Percentiles rank a stretch among this genome's conserved stretches.
phyloP scores from a whole-genome alignment of 35 echinoderm and acorn worm genomes.

The Apostichopus japonicus region DNA sequence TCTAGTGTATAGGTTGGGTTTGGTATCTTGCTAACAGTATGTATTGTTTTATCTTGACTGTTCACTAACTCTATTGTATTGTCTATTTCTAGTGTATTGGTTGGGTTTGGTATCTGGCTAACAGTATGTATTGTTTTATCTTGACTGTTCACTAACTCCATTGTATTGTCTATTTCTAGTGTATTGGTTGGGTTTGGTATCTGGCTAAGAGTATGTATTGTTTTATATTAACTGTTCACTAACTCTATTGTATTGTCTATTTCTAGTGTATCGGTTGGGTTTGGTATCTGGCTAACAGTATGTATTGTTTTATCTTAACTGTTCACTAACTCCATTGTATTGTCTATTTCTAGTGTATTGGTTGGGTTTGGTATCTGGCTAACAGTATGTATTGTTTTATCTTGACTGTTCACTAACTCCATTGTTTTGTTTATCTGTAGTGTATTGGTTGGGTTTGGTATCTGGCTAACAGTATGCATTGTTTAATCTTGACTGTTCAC shows the following conservation, averaged over 20 bases:
- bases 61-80: conserved; percentile 1
- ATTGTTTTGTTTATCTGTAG: too few relatives aligned
- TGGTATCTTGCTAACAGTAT: conserved; percentile 90
- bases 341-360: neutral
- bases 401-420: conserved; percentile 62
- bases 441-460: conserved; percentile 64
- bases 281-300: conserved; percentile 95
- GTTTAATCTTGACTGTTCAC: conserved; percentile 79
- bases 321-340: neutral
- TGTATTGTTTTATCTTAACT: conserved; percentile 88
- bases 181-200: conserved; percentile 70
- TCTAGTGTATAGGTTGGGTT: conserved; percentile 84
- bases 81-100: neutral
- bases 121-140: conserved; percentile 90
- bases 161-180: too few relatives aligned
- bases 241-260: neutral
- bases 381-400: conserved; percentile 91
- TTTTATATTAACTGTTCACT: conserved; percentile 74
- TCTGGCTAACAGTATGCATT: conserved; percentile 95
- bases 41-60: conserved; percentile 88
- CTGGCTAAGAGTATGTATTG: conserved; percentile 94
- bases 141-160: conserved; percentile 63
- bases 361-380: too few relatives aligned
- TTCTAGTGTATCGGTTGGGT: conserved; percentile 20
- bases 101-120: conserved; percentile 89